These are phyloP conservation scores for Cepaea hortensis DNA, from an alignment of 2,888 invertebrate genomes.

Conservation along the genomic window DNA sequence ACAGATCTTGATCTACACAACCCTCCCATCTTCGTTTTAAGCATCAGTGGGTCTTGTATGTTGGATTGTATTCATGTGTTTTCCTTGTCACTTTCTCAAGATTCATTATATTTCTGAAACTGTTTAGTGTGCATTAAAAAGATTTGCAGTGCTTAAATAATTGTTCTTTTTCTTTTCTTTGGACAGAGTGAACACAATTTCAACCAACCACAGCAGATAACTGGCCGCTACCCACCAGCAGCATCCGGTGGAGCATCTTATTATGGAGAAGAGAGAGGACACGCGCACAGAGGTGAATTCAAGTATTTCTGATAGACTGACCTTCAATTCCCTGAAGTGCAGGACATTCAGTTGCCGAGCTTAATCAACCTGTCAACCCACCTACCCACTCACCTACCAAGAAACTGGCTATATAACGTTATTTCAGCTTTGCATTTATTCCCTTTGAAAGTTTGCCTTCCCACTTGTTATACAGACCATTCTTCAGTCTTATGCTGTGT, in stretches of 20 bases:
- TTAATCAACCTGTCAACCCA: neutral
- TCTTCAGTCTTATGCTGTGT: too few species aligned
- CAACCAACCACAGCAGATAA: neutral
- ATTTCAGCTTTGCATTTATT: neutral
- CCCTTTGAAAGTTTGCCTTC: neutral
- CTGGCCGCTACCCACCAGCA: neutral
- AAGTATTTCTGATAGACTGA: conserved; percentile 45
- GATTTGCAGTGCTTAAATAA: too few species aligned
- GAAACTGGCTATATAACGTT: neutral
- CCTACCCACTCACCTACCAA: conserved; percentile 8
- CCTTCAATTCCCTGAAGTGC: neutral
- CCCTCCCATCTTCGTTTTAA: too few species aligned
- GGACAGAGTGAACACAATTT: conserved; percentile 6
- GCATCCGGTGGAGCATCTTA: conserved; percentile 18
- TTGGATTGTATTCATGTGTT: too few species aligned
- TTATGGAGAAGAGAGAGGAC: conserved; percentile 10
- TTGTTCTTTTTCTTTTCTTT: neutral
- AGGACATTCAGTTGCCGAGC: neutral
- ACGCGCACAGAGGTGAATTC: conserved; percentile 37
- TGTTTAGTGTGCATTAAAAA: too few species aligned
- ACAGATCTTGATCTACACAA: too few species aligned
- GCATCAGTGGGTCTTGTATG: too few species aligned
- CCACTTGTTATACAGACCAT: too few species aligned
- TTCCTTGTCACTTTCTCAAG: too few species aligned
- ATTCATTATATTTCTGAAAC: too few species aligned